Evolutionary conservation across 2,113 vertebrate genomes (phyloP), one percentile per base, ranked within the genome.

Genomic region (Meles meles): DNA sequence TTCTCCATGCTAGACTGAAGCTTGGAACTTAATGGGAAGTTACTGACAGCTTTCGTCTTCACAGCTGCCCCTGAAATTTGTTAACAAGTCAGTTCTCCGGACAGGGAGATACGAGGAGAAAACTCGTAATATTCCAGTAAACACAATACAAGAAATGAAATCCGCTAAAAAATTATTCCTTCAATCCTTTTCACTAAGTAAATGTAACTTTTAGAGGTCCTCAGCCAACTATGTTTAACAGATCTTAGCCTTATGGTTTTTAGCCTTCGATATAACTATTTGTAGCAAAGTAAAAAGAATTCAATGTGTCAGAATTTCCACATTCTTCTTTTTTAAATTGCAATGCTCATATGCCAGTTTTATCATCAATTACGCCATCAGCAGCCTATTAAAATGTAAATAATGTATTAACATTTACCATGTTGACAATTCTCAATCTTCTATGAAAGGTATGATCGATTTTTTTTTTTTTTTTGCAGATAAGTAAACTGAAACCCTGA

Each of bases 11-110:
- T 91, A 84, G 90, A 65, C 67, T 72, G 85, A 85, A 94, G 77
- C 61, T 77, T 82, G 47, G n/a, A 72, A 94, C 76, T 87, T 91
- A 79, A 96, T 74, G 90, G 92, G 87, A 94, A 93, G 81, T 71
- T 95, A 87, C 92, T n/a, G 92, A 90, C 49, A 84, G 83, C 42
- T 47, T 92, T 89, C 7, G 0, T 84, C 97, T 92, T 74, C 95
- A 92, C 74, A 88, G 29, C 79, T 92, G 37, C 20, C 67, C 92
- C 74, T 74, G 37, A 37, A 90, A 88, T 90, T 57, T 92, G 67
- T 65, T 83, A 94, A 96, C 67, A 89, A 90, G 49, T 87, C 80
- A 81, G 57, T 69, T 93, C 82, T 84, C 34, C 52, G 94, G 61
- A 79, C 27, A 80, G 59, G 23, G 42, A 93, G 89, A 71, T 97